These are phyloP conservation scores for Pavo muticus DNA, from an alignment of 2,113 vertebrate genomes.

Conservation along the genomic window DNA sequence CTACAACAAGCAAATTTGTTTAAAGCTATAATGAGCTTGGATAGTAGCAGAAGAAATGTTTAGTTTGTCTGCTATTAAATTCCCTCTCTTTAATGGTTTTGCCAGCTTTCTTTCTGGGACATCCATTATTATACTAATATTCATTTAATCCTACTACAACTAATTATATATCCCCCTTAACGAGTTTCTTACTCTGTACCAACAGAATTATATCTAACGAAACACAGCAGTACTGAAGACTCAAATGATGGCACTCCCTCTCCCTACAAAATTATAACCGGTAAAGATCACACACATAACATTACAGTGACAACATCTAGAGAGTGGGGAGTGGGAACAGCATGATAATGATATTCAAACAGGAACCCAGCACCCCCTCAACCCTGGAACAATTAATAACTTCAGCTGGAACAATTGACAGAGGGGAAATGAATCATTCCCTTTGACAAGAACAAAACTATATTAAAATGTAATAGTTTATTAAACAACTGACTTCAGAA, in stretches of 20 bases:
- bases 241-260: slow-evolving; percentile 16
- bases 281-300: not conserved
- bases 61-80: not conserved
- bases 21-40: not conserved
- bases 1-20: not conserved
- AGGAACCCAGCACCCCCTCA: not conserved
- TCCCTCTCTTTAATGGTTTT: slow-evolving; percentile 49
- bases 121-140: slow-evolving; percentile 51
- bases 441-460: slow-evolving; percentile 58
- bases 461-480: slow-evolving; percentile 73
- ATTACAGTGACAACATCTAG: not conserved
- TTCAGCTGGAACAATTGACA: slow-evolving; percentile 53
- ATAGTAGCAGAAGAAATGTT: not conserved
- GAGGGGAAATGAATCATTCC: slow-evolving; percentile 60
- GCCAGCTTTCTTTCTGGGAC: slow-evolving; percentile 49
- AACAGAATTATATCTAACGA: slow-evolving; percentile 59
- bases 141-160: slow-evolving; percentile 65
- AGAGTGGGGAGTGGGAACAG: slow-evolving; percentile 45
- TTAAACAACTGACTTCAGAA: slow-evolving; percentile 72
- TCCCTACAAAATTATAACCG: slow-evolving; percentile 40
- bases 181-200: slow-evolving; percentile 22
- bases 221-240: slow-evolving; percentile 57
- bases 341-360: not conserved
- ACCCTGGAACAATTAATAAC: slow-evolving; percentile 43
- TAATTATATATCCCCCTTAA: slow-evolving; percentile 54